A percentile compares a stretch with the other conserved stretches of the same genome.
These are phyloP conservation scores for Cordilura impudica DNA, from an alignment of 2,888 invertebrate genomes.

Conservation along the genomic window DNA sequence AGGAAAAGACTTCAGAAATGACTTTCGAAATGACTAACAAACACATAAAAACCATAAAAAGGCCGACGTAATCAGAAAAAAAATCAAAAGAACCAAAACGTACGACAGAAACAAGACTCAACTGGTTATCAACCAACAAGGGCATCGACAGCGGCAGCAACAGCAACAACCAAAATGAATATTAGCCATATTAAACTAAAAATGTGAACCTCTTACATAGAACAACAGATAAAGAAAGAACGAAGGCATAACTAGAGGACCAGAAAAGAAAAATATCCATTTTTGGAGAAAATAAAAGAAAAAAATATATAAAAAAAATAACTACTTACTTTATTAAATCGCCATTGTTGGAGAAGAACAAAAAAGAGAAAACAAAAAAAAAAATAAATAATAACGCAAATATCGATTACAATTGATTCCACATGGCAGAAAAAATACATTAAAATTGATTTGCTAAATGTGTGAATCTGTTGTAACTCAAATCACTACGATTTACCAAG, in stretches of 20 bases:
- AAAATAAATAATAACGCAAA: neutral
- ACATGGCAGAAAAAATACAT: no score
- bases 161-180: slow-evolving; percentile 6
- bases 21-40: slow-evolving; percentile 23
- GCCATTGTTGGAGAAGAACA: neutral
- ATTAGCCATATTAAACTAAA: slow-evolving; percentile 56
- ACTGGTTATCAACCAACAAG: slow-evolving; percentile 21
- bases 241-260: neutral
- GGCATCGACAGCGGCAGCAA: neutral
- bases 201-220: slow-evolving; percentile 22
- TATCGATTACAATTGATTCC: no score
- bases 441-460: no score
- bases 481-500: neutral
- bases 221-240: neutral
- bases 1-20: slow-evolving; percentile 24
- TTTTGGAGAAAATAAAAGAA: slow-evolving; percentile 11
- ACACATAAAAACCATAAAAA: slow-evolving; percentile 40
- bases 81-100: neutral
- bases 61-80: neutral
- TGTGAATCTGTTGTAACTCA: no score
- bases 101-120: neutral
- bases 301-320: neutral
- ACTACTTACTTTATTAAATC: slow-evolving; percentile 13
- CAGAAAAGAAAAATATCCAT: neutral
- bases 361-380: neutral